Conservation (phyloP, 1,140 invertebrate genomes). For the Theocolax elegans region DNA sequence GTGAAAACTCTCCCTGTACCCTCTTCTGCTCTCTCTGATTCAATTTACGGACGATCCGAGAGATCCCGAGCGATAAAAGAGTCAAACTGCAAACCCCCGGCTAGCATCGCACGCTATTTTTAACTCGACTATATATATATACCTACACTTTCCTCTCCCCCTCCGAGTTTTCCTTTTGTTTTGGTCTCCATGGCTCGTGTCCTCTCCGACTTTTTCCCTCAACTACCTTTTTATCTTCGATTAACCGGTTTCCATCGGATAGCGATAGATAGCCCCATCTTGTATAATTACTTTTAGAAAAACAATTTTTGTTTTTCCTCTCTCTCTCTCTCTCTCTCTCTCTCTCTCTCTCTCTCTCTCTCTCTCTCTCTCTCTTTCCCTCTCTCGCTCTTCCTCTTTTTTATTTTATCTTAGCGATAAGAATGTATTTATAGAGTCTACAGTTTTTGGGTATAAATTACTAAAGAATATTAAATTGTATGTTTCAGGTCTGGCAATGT, state of each 20-base stretch:
- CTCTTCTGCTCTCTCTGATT: conserved; percentile 57
- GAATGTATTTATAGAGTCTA: too few relatives aligned
- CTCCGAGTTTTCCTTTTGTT: neutral
- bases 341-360: too few relatives aligned
- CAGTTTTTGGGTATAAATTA: too few relatives aligned
- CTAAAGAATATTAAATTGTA: too few relatives aligned
- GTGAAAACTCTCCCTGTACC: neutral
- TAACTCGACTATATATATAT: conserved; percentile 24
- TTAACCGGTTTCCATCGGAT: neutral
- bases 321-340: too few relatives aligned
- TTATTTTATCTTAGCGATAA: too few relatives aligned
- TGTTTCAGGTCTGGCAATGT: too few relatives aligned
- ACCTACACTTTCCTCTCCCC: conserved; percentile 42
- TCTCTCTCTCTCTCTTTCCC: too few relatives aligned
- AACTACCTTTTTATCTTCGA: conserved; percentile 5
- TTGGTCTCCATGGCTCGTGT: neutral
- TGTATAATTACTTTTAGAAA: neutral
- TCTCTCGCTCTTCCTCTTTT: too few relatives aligned
- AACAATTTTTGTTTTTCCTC: too few relatives aligned
- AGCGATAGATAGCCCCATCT: neutral
- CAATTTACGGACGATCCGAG: conserved; percentile 60
- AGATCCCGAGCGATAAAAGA: conserved; percentile 61
- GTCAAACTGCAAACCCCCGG: conserved; percentile 37
- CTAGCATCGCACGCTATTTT: conserved; percentile 46
- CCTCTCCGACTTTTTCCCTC: neutral